A percentile compares a stretch with the other conserved stretches of the same genome.
phyloP scores from a whole-genome alignment of 2,888 invertebrate species.

The Bimastos eiseni region DNA sequence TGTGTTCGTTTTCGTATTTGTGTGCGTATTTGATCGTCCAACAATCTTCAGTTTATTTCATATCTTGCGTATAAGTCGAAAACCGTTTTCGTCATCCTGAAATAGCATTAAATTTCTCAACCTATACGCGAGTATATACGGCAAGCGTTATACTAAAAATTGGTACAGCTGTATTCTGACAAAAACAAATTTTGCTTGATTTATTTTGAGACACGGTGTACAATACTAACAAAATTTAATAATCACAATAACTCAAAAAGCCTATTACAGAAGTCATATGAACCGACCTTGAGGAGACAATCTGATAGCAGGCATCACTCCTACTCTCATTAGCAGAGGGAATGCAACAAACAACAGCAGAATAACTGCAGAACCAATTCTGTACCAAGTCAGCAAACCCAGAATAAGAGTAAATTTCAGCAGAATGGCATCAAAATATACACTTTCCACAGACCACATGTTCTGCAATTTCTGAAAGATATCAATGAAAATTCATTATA shows the following conservation, averaged over 20 bases:
- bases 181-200: no score
- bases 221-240: not conserved
- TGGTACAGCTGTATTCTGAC: no score
- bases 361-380: conserved; percentile 7
- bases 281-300: not conserved
- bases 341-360: not conserved
- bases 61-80: no score
- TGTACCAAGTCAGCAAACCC: not conserved
- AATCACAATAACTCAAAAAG: not conserved
- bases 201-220: no score
- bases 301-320: not conserved
- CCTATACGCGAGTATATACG: no score
- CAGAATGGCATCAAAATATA: conserved; percentile 48
- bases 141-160: no score
- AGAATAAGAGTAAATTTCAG: not conserved
- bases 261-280: not conserved
- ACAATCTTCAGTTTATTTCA: no score
- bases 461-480: not conserved
- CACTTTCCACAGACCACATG: conserved; percentile 56
- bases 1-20: no score
- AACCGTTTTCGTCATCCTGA: no score
- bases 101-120: no score
- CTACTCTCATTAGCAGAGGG: conserved; percentile 7
- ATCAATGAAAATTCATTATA: not conserved
- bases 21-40: no score